Conservation (phyloP, 1,140 invertebrate genomes). For the Stratiolaelaps scimitus region DNA sequence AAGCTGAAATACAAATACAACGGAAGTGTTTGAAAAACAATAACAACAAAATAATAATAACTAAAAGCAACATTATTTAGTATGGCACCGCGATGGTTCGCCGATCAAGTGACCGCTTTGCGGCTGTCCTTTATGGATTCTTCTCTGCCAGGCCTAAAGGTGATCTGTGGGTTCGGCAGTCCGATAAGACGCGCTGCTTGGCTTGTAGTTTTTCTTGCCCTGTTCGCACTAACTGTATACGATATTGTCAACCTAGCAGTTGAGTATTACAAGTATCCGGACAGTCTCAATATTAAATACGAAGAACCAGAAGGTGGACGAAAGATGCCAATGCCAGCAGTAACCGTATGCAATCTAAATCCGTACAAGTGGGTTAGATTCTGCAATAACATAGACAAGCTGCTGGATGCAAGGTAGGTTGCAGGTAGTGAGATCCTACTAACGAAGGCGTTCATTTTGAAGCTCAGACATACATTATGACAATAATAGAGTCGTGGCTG, state of each 20-base stretch:
- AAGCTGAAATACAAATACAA: no score
- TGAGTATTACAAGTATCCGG: conserved; percentile 22
- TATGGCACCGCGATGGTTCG: conserved; percentile 16
- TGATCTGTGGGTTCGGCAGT: conserved; percentile 27
- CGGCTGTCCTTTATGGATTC: conserved; percentile 24
- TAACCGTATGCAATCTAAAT: conserved; percentile 25
- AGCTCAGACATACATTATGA: no score
- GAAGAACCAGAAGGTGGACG: conserved; percentile 5
- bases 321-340: conserved; percentile 21
- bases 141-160: conserved; percentile 8
- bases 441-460: no score
- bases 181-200: background rate
- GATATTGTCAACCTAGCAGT: conserved; percentile 22
- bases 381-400: conserved; percentile 1
- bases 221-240: conserved; percentile 5
- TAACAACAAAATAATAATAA: no score
- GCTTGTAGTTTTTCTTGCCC: conserved; percentile 8
- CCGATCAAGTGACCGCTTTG: conserved; percentile 19
- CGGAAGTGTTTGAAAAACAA: no score
- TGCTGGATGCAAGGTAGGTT: conserved; percentile 4
- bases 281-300: conserved; percentile 12
- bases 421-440: no score
- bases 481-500: no score
- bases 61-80: background rate
- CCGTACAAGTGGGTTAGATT: conserved; percentile 15